phyloP scores from a whole-genome alignment of 2,888 invertebrate genomes.

The Crocallis elinguaria region DNA sequence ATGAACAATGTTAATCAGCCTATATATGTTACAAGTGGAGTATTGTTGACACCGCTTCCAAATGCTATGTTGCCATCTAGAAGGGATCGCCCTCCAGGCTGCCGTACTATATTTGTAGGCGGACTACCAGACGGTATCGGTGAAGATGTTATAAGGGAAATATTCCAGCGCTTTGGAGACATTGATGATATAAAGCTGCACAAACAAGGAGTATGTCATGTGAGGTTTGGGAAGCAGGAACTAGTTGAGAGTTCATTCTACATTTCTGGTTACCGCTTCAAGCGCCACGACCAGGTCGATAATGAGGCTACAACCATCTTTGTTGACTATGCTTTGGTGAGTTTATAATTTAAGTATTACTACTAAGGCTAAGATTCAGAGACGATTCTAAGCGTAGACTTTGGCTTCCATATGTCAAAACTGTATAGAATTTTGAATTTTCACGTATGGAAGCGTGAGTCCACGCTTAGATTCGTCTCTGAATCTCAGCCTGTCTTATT shows the following conservation, averaged over 20 bases:
- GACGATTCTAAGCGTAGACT: no score
- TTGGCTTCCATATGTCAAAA: no score
- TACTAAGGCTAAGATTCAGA: no score
- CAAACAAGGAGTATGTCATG: constrained; percentile 96
- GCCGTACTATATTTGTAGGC: constrained; percentile 96
- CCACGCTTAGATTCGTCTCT: no score
- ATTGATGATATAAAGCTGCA: constrained; percentile 86
- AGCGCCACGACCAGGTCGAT: constrained; percentile 89
- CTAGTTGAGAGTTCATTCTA: constrained; percentile 94
- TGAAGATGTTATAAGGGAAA: constrained; percentile 92
- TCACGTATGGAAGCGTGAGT: no score
- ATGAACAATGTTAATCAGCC: constrained; percentile 45
- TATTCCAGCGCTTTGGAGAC: constrained; percentile 90
- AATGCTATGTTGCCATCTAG: constrained; percentile 75
- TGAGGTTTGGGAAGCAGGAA: constrained; percentile 91
- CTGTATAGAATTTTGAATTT: no score
- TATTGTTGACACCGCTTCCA: constrained; percentile 93
- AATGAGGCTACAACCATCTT: constrained; percentile 91
- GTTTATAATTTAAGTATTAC: constrained; percentile 27
- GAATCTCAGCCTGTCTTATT: no score
- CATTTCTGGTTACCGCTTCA: constrained; percentile 91
- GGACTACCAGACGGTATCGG: constrained; percentile 94
- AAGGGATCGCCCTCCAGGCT: constrained; percentile 80
- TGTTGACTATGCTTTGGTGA: constrained; percentile 92
- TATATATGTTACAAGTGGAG: constrained; percentile 88